A percentile compares a stretch with the other conserved stretches of the same genome.
Conservation (phyloP, 1,140 invertebrate genomes). For the Lordiphosa stackelbergi region DNA sequence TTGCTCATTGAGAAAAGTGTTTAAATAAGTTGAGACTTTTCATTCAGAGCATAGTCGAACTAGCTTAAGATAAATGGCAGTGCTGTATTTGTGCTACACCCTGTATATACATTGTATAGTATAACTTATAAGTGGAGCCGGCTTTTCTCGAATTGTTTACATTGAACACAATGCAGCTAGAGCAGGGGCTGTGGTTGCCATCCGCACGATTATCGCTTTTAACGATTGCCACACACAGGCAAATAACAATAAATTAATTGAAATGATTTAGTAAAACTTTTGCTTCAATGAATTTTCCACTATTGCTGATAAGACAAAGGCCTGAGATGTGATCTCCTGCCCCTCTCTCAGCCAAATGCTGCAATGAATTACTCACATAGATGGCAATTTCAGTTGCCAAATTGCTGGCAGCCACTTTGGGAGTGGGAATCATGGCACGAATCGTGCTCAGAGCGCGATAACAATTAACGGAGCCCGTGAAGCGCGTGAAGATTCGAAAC, state of each 20-base stretch:
- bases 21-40: too few relatives aligned
- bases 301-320: conserved; percentile 20
- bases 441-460: conserved; percentile 25
- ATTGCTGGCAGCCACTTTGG: neutral
- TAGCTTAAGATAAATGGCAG: too few relatives aligned
- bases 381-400: conserved; percentile 66
- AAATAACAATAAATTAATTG: conserved; percentile 61
- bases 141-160: conserved; percentile 63
- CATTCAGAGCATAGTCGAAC: too few relatives aligned
- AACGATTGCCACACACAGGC: conserved; percentile 52
- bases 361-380: conserved; percentile 50
- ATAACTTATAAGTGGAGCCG: conserved; percentile 24
- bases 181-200: conserved; percentile 28
- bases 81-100: conserved; percentile 23
- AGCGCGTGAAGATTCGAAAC: conserved; percentile 49
- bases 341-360: neutral
- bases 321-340: conserved; percentile 8
- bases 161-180: conserved; percentile 30
- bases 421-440: conserved; percentile 35
- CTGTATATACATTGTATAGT: conserved; percentile 28
- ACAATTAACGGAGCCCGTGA: conserved; percentile 38
- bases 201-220: conserved; percentile 50
- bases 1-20: too few relatives aligned
- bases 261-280: conserved; percentile 61
- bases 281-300: conserved; percentile 49